These are phyloP conservation scores for Coccyzus lansbergi DNA, from an alignment of 2,797 vertebrate genomes.

Conservation along the genomic window DNA sequence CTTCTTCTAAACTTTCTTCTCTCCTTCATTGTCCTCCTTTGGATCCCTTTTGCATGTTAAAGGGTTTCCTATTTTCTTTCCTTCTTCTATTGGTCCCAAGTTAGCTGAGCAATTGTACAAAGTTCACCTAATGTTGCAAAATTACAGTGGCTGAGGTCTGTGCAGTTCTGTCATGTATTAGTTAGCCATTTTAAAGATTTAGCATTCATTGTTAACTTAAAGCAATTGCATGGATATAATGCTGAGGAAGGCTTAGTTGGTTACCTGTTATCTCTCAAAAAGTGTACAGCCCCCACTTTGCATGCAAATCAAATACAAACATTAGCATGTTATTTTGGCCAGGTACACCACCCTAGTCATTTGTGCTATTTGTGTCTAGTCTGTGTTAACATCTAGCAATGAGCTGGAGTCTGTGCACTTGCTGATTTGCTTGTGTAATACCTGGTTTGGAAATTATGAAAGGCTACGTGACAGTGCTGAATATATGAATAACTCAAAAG, in stretches of 20 bases:
- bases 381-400: background rate
- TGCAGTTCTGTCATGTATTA: background rate
- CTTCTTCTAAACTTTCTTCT: background rate
- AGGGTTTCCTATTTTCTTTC: background rate
- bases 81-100: background rate
- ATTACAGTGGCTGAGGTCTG: background rate
- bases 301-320: background rate
- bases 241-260: background rate
- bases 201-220: background rate
- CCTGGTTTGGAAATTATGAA: slow-evolving; percentile 10
- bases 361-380: background rate
- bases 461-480: background rate
- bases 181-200: background rate
- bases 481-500: slow-evolving; percentile 49
- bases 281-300: background rate
- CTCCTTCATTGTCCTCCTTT: background rate
- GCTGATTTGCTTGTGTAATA: slow-evolving; percentile 65
- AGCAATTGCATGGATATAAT: background rate
- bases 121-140: background rate
- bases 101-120: background rate
- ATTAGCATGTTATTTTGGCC: background rate
- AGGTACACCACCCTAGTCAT: background rate
- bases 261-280: slow-evolving; percentile 2
- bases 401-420: background rate
- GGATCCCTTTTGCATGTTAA: background rate